Base-by-base conservation (phyloP, 2,888 invertebrate genomes). In the Linyphia triangularis region DNA sequence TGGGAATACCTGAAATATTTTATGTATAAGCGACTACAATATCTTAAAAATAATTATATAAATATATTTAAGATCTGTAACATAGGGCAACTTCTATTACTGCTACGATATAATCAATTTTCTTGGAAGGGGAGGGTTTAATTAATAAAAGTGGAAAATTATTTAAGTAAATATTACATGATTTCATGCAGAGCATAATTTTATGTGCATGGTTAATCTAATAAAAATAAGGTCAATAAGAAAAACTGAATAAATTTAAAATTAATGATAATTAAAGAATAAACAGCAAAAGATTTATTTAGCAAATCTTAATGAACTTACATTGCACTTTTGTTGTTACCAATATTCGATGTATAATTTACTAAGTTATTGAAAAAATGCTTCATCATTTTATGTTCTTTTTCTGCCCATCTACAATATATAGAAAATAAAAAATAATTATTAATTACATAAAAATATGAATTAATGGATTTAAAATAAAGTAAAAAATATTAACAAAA, bases 311-410 rank as follows among this genome's bases (percentile, higher is more conserved):
- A 43, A 43, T 22, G 10, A 72, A 82, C 89, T 84, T 89, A 89
- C 89, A 84, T 84, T 28, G 78, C 10, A 72, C 9, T 51, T 51
- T 72, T 84, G 51, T 51, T 73, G 19, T 16, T 37, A 13, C 81
- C 77, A 16, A 79, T 65, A 67, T 92, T 81, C n/a, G 89, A 82
- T 22, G 90, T 95, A 92, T 96, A 98, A 91, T 95, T 95, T 78
- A 96, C 95, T 70, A 98, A 93, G 93, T 98, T 97, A 91, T 96
- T 96, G 91, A 98, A 96, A 93, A 98, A 98, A 92, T 97, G 95
- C 13, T 96, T 95, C 96, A 97, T 97, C 98, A 98, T 97, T 91
- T 96, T 95, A 91, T 97, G 96, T 92, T 97, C 97, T 61, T 96
- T 95, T 92, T 98, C 98, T 5, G 98, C 98, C 98, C 98, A 98